Conservation (phyloP, 2,888 invertebrate species). For the Polydrusus cervinus region DNA sequence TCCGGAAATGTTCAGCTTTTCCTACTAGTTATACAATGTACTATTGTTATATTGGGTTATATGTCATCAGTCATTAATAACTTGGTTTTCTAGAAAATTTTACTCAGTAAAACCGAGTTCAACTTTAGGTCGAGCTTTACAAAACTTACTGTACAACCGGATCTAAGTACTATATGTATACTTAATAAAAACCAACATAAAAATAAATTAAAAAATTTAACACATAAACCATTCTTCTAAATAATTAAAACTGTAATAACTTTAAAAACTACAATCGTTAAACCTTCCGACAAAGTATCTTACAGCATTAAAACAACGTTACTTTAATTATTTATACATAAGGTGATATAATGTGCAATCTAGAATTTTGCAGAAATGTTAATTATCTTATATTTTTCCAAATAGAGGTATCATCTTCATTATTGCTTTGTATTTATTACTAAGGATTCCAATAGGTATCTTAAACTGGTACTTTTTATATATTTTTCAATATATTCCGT, state of each 20-base stretch:
- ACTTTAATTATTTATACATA: constrained; percentile 64
- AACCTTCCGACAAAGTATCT: constrained; percentile 62
- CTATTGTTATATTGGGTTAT: too few relatives aligned
- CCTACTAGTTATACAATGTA: too few relatives aligned
- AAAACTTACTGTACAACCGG: too few relatives aligned
- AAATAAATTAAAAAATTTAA: constrained; percentile 12
- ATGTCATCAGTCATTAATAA: too few relatives aligned
- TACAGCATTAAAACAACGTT: constrained; percentile 59
- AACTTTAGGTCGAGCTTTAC: too few relatives aligned
- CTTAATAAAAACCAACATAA: constrained; percentile 3
- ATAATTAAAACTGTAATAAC: constrained; percentile 45
- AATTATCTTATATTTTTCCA: constrained; percentile 48
- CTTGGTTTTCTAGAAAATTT: too few relatives aligned
- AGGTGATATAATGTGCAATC: constrained; percentile 65
- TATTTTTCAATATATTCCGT: constrained; percentile 45
- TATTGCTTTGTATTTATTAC: constrained; percentile 51
- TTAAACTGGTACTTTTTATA: constrained; percentile 42
- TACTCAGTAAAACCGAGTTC: too few relatives aligned
- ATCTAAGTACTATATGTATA: too few relatives aligned
- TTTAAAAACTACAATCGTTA: constrained; percentile 41
- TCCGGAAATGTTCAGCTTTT: too few relatives aligned
- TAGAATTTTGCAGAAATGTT: constrained; percentile 64
- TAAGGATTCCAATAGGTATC: constrained; percentile 48
- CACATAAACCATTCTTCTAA: constrained; percentile 37
- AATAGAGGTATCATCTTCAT: constrained; percentile 48